phyloP scores from a whole-genome alignment of 92 coral and sea anemone genomes.

The Paramuricea clavata region DNA sequence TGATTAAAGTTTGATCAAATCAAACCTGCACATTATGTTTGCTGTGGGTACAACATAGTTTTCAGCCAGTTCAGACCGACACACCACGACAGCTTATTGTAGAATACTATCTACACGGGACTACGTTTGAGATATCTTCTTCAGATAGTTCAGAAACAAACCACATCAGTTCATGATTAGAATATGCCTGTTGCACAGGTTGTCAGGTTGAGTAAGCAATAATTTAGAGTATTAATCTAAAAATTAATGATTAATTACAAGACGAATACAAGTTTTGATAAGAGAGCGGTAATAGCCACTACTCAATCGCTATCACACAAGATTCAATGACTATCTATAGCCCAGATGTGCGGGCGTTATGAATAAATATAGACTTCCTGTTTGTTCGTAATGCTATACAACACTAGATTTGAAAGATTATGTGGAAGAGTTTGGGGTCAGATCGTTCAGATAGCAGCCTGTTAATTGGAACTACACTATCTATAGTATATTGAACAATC shows the following conservation, averaged over 20 bases:
- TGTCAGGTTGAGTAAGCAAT: background rate
- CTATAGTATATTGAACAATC: no score
- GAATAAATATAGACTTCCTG: background rate
- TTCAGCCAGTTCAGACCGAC: background rate
- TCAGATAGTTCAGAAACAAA: no score
- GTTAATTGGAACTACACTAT: no score
- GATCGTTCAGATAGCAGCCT: no score
- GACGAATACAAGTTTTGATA: background rate
- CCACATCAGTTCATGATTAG: no score
- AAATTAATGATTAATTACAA: background rate
- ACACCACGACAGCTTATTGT: no score
- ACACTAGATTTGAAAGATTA: no score
- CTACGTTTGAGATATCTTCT: no score
- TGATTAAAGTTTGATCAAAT: background rate
- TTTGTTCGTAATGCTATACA: background rate
- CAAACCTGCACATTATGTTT: no score
- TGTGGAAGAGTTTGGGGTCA: no score
- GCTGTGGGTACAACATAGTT: no score
- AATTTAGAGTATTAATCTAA: background rate
- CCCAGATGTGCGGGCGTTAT: background rate
- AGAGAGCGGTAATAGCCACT: constrained; percentile 9
- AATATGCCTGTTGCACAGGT: background rate
- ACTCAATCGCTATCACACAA: background rate
- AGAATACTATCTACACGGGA: no score
- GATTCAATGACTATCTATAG: background rate